Conservation (phyloP, 2,113 vertebrate species). For the Chionodraco myersi region DNA sequence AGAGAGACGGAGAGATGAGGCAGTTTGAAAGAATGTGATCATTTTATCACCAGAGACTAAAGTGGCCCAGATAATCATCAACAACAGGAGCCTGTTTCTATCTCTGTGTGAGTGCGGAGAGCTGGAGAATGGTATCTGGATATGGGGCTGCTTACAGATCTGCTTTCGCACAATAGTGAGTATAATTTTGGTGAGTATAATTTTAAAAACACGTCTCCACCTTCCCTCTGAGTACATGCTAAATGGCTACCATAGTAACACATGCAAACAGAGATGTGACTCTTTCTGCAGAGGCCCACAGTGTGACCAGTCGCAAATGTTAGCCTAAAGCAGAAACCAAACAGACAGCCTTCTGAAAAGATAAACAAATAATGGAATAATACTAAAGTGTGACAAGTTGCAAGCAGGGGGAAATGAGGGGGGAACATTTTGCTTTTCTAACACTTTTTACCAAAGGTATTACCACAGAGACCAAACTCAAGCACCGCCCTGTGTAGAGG, state of each 20-base stretch:
- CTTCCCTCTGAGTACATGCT: conserved; percentile 15
- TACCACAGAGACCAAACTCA: conserved; percentile 24
- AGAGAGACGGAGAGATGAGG: conserved; percentile 37
- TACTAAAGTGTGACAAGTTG: conserved; percentile 12
- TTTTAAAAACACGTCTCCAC: conserved; percentile 31
- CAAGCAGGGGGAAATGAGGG: not conserved
- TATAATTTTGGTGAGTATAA: conserved; percentile 49
- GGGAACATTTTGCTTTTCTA: not conserved
- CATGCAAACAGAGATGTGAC: conserved; percentile 20
- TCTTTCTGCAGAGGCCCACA: conserved; percentile 21
- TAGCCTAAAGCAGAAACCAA: conserved; percentile 23
- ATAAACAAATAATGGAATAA: conserved; percentile 23
- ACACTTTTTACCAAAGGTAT: conserved; percentile 15
- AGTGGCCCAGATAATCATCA: conserved; percentile 49
- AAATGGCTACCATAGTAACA: conserved; percentile 34
- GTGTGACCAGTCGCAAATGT: conserved; percentile 35
- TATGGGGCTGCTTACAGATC: conserved; percentile 37
- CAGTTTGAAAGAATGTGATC: conserved; percentile 46
- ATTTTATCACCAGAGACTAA: conserved; percentile 49
- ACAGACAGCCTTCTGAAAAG: conserved; percentile 17
- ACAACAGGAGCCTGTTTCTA: conserved; percentile 18
- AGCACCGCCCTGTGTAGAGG: conserved; percentile 30
- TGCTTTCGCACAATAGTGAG: conserved; percentile 21
- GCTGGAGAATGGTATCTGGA: conserved; percentile 26
- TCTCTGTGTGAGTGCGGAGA: conserved; percentile 26